Evolutionary conservation across 2,113 vertebrate genomes (phyloP).

Genomic region (Nasalis larvatus): DNA sequence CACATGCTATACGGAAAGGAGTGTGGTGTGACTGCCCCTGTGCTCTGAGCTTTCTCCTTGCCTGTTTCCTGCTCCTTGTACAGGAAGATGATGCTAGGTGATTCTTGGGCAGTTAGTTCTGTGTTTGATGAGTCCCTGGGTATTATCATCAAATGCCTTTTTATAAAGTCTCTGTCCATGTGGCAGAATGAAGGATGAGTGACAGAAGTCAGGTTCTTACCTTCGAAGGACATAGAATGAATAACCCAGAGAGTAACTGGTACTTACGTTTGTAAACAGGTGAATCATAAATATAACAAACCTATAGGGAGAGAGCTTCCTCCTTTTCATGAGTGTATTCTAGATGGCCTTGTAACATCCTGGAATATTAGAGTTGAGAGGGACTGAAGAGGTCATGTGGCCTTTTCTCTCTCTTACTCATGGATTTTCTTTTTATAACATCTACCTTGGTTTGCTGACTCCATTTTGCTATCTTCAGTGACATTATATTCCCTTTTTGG

Average conservation of each 20-base stretch:
- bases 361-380: neutral
- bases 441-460: neutral
- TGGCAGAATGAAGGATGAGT: neutral
- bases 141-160: neutral
- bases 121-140: neutral
- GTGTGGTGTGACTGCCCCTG: neutral
- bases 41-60: neutral
- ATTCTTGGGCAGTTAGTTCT: neutral
- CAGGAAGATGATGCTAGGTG: neutral
- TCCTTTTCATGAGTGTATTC: neutral
- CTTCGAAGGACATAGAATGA: neutral
- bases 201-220: neutral
- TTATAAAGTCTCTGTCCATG: neutral
- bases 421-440: neutral
- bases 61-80: neutral
- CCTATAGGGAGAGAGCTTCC: neutral
- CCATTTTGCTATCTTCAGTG: neutral
- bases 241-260: neutral
- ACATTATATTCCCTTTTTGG: neutral
- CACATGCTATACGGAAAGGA: fast-evolving
- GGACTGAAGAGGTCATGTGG: neutral
- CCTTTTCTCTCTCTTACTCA: neutral
- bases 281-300: neutral
- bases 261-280: neutral
- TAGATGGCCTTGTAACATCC: neutral